Conservation (phyloP, 1,140 invertebrate genomes). For the Oreohelix idahoensis region DNA sequence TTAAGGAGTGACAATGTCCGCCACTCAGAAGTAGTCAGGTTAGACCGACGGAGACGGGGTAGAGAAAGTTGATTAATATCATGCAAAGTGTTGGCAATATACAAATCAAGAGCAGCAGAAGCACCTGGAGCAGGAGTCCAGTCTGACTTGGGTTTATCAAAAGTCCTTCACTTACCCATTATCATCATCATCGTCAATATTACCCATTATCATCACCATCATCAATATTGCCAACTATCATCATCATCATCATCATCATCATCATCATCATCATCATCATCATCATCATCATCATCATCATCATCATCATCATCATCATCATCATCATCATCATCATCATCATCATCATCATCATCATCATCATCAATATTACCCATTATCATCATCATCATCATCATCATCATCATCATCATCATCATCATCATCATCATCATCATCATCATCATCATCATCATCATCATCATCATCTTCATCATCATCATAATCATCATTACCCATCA, state of each 20-base stretch:
- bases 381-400: neutral
- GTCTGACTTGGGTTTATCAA: too few relatives aligned
- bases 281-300: neutral
- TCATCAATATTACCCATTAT: neutral
- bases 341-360: neutral
- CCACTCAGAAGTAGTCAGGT: too few relatives aligned
- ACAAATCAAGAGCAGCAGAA: too few relatives aligned
- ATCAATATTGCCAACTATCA: neutral
- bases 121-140: too few relatives aligned
- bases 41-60: too few relatives aligned
- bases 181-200: neutral
- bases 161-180: too few relatives aligned
- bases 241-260: neutral
- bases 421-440: slow-evolving; percentile 5
- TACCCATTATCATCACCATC: neutral
- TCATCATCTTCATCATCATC: neutral
- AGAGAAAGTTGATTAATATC: too few relatives aligned
- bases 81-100: too few relatives aligned
- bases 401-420: neutral
- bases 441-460: neutral
- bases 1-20: too few relatives aligned
- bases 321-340: neutral
- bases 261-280: neutral
- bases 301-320: neutral
- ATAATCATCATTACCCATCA: neutral